Evolutionary conservation across 2,113 vertebrate genomes (phyloP).

Genomic region (Eptatretus burgeri): DNA sequence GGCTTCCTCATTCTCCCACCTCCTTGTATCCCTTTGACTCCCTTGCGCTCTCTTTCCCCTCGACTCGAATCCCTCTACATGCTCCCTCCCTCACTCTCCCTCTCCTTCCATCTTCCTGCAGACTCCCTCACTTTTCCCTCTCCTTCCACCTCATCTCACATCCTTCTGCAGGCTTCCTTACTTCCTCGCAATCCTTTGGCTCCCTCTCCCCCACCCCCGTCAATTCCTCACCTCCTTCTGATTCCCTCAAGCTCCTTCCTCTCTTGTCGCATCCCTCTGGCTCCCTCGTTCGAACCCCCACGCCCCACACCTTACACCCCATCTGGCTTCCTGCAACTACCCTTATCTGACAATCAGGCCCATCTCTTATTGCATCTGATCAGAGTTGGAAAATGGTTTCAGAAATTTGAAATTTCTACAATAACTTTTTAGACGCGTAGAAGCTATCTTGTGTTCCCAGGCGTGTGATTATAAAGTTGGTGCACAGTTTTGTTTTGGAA

Average conservation of each 20-base stretch:
- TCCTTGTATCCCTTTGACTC: not conserved
- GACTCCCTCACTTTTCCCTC: not conserved
- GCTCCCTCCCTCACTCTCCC: not conserved
- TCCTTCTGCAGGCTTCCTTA: not conserved
- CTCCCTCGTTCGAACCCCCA: not conserved
- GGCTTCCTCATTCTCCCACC: not conserved
- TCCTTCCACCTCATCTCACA: not conserved
- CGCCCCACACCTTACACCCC: too few species aligned
- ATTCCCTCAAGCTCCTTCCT: not conserved
- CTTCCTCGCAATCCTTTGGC: not conserved
- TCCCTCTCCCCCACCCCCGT: not conserved
- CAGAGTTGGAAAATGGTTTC: too few species aligned
- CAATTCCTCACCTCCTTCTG: not conserved
- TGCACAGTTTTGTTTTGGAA: not conserved
- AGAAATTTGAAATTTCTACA: not conserved
- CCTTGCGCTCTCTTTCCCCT: not conserved
- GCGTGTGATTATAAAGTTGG: not conserved
- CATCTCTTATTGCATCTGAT: too few species aligned
- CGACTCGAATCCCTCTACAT: too few species aligned
- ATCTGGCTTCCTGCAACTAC: too few species aligned
- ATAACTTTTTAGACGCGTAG: not conserved
- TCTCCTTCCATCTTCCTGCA: not conserved
- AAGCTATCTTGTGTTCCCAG: not conserved
- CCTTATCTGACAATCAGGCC: too few species aligned
- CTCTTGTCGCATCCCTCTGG: not conserved